phyloP scores from a whole-genome alignment of 1,140 invertebrate species.

The Drosophila burlai region DNA sequence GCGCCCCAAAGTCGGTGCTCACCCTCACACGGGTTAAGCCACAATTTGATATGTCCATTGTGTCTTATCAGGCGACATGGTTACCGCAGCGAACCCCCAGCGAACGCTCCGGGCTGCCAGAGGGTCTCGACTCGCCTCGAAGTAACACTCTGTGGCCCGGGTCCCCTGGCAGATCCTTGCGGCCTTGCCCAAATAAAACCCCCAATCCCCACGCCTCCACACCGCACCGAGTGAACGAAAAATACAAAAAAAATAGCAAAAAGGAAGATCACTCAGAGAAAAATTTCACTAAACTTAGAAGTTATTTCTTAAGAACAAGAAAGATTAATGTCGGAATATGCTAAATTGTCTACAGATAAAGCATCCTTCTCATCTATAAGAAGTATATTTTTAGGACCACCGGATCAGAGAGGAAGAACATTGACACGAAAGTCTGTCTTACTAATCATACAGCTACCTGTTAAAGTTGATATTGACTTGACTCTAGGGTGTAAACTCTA shows the following conservation, averaged over 20 bases:
- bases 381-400: too few species aligned
- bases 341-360: background rate
- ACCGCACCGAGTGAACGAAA: constrained; percentile 13
- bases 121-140: constrained; percentile 61
- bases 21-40: constrained; percentile 68
- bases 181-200: constrained; percentile 80
- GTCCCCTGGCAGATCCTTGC: constrained; percentile 71
- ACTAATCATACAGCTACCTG: background rate
- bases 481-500: background rate
- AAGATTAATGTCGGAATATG: too few species aligned
- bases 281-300: background rate
- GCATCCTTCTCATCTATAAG: background rate
- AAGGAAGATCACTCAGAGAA: constrained; percentile 28
- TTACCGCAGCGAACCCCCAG: constrained; percentile 77
- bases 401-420: background rate
- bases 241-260: constrained; percentile 10
- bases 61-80: constrained; percentile 84
- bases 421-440: background rate
- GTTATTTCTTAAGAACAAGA: too few species aligned
- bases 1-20: constrained; percentile 53
- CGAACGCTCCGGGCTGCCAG: constrained; percentile 59
- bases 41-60: constrained; percentile 84
- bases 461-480: background rate
- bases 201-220: constrained; percentile 11
- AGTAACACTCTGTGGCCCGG: constrained; percentile 59